A percentile compares a stretch with the other conserved stretches of the same genome.
These are phyloP conservation scores for Sebastolobus alascanus DNA, from an alignment of 2,797 vertebrate species.

Conservation along the genomic window DNA sequence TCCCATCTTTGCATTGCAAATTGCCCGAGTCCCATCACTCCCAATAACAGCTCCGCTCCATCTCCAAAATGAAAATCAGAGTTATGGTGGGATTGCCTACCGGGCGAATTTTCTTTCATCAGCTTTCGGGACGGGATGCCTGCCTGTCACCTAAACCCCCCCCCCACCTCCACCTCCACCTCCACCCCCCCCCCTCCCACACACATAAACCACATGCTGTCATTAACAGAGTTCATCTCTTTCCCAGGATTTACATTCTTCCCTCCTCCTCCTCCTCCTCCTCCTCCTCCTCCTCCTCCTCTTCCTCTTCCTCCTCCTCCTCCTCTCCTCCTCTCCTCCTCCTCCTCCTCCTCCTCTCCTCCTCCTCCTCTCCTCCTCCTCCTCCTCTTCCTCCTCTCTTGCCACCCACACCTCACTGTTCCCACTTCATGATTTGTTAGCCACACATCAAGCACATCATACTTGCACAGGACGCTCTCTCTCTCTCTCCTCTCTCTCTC, in stretches of 20 bases:
- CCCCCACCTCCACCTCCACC: neutral
- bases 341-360: no score
- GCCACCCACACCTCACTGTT: constrained; percentile 61
- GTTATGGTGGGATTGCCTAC: constrained; percentile 73
- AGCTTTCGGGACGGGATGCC: constrained; percentile 55
- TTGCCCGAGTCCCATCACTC: constrained; percentile 66
- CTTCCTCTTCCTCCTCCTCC: no score
- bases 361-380: no score
- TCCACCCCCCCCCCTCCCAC: no score
- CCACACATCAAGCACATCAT: constrained; percentile 68
- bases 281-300: no score
- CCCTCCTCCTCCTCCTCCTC: constrained; percentile 11
- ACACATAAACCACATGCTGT: no score
- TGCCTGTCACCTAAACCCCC: constrained; percentile 28
- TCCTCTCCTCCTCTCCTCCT: no score
- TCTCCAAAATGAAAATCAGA: constrained; percentile 76
- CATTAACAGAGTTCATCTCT: constrained; percentile 68
- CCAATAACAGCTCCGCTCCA: constrained; percentile 71
- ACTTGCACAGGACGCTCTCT: constrained; percentile 68
- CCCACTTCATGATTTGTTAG: constrained; percentile 75
- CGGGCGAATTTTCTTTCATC: constrained; percentile 72
- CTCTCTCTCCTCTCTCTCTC: constrained; percentile 9
- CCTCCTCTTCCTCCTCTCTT: constrained; percentile 10
- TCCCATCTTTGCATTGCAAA: constrained; percentile 80
- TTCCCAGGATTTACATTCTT: constrained; percentile 61